These are phyloP conservation scores for Neolamprologus toae DNA, from an alignment of 2,113 vertebrate species.

Conservation along the genomic window DNA sequence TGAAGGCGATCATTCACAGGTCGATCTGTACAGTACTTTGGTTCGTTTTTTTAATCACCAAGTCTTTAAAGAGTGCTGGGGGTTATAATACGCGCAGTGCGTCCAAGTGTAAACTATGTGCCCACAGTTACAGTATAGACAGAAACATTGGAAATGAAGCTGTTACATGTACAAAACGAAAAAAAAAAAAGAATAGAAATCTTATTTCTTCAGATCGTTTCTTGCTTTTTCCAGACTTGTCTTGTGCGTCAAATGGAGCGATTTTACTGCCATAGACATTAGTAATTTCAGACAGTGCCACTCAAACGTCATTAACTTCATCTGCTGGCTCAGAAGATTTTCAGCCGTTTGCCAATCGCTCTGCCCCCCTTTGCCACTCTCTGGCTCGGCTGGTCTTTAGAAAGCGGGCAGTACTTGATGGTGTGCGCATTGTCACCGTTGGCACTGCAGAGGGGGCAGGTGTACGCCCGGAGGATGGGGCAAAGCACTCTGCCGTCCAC, in stretches of 20 bases:
- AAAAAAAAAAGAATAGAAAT: background rate
- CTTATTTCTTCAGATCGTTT: background rate
- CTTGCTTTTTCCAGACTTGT: conserved; percentile 8
- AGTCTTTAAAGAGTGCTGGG: background rate
- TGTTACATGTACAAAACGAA: background rate
- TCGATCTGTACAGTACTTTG: conserved; percentile 61
- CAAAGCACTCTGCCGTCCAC: conserved; percentile 75
- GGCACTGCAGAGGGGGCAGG: conserved; percentile 77
- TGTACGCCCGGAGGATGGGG: conserved; percentile 77
- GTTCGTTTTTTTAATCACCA: conserved; percentile 27
- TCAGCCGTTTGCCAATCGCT: conserved; percentile 64
- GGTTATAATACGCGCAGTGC: background rate
- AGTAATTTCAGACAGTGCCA: conserved; percentile 26
- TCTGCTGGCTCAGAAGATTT: conserved; percentile 57
- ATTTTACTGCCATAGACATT: background rate
- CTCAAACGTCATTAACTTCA: background rate
- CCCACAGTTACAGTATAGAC: background rate
- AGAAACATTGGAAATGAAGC: background rate
- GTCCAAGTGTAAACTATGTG: conserved; percentile 33
- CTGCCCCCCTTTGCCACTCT: conserved; percentile 60
- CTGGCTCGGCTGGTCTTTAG: conserved; percentile 68
- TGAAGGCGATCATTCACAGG: conserved; percentile 52
- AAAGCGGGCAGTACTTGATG: conserved; percentile 81
- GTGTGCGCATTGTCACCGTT: conserved; percentile 79
- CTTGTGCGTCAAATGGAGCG: conserved; percentile 32